Evolutionary conservation across 37 sponge, comb jelly and placozoan species (phyloP), one percentile per base, ranked within the genome.

Genomic region (Beroe forskalii): DNA sequence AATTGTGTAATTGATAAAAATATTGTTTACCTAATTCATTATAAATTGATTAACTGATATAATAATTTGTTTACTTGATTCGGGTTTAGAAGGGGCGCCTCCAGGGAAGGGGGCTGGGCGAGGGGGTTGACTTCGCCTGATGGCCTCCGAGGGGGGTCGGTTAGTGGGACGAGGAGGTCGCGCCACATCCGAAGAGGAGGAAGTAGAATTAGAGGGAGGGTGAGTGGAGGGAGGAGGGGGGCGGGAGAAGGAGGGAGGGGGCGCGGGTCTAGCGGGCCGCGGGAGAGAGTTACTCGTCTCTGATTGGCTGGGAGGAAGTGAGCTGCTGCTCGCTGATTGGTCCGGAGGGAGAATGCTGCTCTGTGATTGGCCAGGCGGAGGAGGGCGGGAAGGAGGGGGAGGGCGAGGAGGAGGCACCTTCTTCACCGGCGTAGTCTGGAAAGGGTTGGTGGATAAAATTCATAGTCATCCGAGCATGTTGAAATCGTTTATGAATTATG

Each of bases 361-460:
- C n/a, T n/a, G n/a, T n/a, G n/a, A n/a, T n/a, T n/a, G n/a, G n/a
- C n/a, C n/a, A 64, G 86, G 55, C n/a, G 86, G 55, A 0, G 86
- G 86, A 23, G 86, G 55, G 1, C 44, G 44, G n/a, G 44, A 23
- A 23, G 86, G 86, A 1, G 86, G 86, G 23, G 86, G 86, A 80
- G 86, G 86, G 2, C 86, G 86, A 44, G 86, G 40, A 6, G 86
- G 86, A 1, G 86, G 55, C 3, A 25, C 48, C 55, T 80, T 80
- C 86, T 80, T 80, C 39, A 32, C 38, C 9, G 72, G 4, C 36
- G 27, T 33, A 6, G 32, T 35, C 72, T 69, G 38, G 17, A 27
- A 27, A 3, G 25, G 66, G 17, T 55, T 55, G 9, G 17, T 55
- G 60, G n/a, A n/a, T n/a, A n/a, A n/a, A n/a, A n/a, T n/a, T n/a